Base-by-base conservation (phyloP, 1,140 invertebrate species). In the Eufriesea mexicana region DNA sequence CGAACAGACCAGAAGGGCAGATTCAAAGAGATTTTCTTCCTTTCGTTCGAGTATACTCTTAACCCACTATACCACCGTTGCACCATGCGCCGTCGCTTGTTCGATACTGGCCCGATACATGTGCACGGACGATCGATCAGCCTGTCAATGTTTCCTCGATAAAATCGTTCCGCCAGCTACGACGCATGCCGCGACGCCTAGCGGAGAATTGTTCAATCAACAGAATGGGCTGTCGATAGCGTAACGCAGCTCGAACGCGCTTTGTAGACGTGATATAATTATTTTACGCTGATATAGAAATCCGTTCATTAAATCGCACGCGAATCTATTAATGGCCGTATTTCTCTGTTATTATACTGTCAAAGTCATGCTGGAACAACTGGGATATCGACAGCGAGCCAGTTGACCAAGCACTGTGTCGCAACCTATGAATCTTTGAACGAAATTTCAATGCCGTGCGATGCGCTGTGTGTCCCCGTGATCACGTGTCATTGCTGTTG, bases 11-110 rank as follows among this genome's bases (percentile, higher is more conserved):
- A 42, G 20, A 0, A 59, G 54, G 23, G 4, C 0, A 8, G 54
- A 49, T 85, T 89, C 85, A 75, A 90, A 89, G 80, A 77, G 77
- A 86, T 67, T 72, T 76, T 62, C 62, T 47, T 57, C 55, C 85
- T 90, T 88, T 80, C 67, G 85, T 85, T 79, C 81, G 57, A 73
- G 76, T 76, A 70, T 57, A 78, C 73, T 14, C 45, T 87, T 47
- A 81, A 54, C 47, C 54, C 16, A 55, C 23, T 14, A 8, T n/a
- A 6, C 4, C n/a, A 14, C 25, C 25, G 51, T 86, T 71, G 74
- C 64, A 81, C 74, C 64, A 79, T 78, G 62, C 68, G 6, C 54
- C 25, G 35, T 35, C 35, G 35, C 54, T 79, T 35, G 67, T 72
- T 83, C 54, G 73, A 83, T 59, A 68, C 64, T 54, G 12, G 14